phyloP scores from a whole-genome alignment of 2,888 invertebrate genomes.

The Margaritifera margaritifera region DNA sequence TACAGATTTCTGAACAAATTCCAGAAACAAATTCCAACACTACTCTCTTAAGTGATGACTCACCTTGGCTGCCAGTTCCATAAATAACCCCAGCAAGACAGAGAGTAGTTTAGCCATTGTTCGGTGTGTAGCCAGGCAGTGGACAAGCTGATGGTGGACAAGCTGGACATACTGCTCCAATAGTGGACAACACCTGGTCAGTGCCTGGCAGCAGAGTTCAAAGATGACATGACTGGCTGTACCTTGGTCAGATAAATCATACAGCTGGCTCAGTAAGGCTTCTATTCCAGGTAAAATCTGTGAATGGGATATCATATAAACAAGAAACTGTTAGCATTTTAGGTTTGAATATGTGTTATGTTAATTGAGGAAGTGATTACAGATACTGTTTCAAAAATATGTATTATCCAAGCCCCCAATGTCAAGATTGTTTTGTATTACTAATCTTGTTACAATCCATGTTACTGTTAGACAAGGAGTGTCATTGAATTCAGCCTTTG shows the following conservation, averaged over 20 bases:
- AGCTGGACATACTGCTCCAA: constrained; percentile 85
- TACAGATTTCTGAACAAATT: neutral
- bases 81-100: constrained; percentile 87
- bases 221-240: too few relatives aligned
- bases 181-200: constrained; percentile 76
- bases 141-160: constrained; percentile 85
- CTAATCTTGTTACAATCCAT: neutral
- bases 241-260: neutral
- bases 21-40: neutral
- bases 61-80: constrained; percentile 84
- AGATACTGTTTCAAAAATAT: too few relatives aligned
- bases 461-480: neutral
- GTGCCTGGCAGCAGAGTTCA: too few relatives aligned
- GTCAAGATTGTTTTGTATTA: neutral
- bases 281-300: neutral
- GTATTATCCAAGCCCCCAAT: too few relatives aligned
- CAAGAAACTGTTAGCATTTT: too few relatives aligned
- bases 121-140: constrained; percentile 85
- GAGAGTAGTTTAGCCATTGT: constrained; percentile 88
- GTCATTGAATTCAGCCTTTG: neutral
- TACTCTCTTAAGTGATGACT: constrained; percentile 9
- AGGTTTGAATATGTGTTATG: too few relatives aligned
- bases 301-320: too few relatives aligned
- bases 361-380: too few relatives aligned
- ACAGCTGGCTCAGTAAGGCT: neutral